Conservation (phyloP, 2,888 invertebrate genomes). For the Sarcophaga rosellei region DNA sequence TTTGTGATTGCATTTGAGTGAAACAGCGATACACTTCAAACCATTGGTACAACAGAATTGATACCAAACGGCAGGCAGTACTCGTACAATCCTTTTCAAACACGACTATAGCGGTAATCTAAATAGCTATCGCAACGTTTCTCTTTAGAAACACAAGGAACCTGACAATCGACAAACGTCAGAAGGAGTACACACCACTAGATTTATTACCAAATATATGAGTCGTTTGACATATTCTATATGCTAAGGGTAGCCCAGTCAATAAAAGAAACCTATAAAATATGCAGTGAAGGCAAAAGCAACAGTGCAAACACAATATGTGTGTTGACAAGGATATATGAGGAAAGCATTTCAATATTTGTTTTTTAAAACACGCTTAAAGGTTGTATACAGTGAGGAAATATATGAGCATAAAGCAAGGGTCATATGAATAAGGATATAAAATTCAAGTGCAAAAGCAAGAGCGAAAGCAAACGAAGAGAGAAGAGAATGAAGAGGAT, state of each 20-base stretch:
- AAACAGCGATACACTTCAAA: slow-evolving; percentile 87
- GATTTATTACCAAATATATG: slow-evolving; percentile 93
- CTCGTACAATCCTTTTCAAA: slow-evolving; percentile 87
- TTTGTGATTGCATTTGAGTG: slow-evolving; percentile 92
- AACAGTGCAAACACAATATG: background rate
- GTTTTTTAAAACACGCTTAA: background rate
- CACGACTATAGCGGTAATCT: slow-evolving; percentile 92
- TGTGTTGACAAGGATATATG: background rate
- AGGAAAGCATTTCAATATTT: background rate
- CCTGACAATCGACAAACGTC: slow-evolving; percentile 83
- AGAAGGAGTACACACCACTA: slow-evolving; percentile 83
- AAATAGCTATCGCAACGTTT: slow-evolving; percentile 95
- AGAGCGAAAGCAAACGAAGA: too few species aligned
- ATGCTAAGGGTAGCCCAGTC: slow-evolving; percentile 83
- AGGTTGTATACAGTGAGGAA: background rate
- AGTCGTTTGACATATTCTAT: slow-evolving; percentile 91
- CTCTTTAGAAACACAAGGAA: slow-evolving; percentile 91
- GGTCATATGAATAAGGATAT: slow-evolving; percentile 16
- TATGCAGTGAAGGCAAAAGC: too few species aligned
- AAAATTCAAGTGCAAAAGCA: background rate
- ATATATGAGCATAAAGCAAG: background rate
- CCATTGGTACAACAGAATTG: too few species aligned
- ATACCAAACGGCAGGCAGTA: too few species aligned
- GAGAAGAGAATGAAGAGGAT: too few species aligned
- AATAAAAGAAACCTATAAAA: background rate